Evolutionary conservation across 2,888 invertebrate genomes (phyloP).

Genomic region (Melanotus villosus): DNA sequence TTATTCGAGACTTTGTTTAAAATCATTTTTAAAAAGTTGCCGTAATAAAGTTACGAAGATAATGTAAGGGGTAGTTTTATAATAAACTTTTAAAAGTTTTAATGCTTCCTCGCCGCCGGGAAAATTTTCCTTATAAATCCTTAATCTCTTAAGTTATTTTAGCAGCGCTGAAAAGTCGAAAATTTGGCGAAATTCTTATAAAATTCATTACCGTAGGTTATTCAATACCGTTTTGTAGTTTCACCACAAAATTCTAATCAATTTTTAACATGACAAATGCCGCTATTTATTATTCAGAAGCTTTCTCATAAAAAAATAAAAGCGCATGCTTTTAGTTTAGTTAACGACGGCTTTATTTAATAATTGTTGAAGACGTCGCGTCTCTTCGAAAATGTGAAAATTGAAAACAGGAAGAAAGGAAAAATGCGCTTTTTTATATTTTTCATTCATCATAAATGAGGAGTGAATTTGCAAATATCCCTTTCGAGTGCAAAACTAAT

Average conservation of each 20-base stretch:
- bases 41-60: conserved; percentile 1
- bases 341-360: conserved; percentile 5
- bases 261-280: neutral
- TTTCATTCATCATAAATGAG: conserved; percentile 17
- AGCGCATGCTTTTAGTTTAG: neutral
- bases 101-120: conserved; percentile 12
- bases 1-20: neutral
- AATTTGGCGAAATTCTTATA: neutral
- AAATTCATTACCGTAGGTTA: neutral
- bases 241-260: neutral
- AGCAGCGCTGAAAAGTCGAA: too few relatives aligned
- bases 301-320: too few relatives aligned
- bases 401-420: too few relatives aligned
- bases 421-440: conserved; percentile 14
- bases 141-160: conserved; percentile 3
- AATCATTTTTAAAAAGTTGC: conserved; percentile 12
- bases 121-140: conserved; percentile 20
- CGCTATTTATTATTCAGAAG: neutral
- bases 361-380: too few relatives aligned
- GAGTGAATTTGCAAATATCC: conserved; percentile 21
- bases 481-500: conserved; percentile 36
- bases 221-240: neutral
- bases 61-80: conserved; percentile 5
- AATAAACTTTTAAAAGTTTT: conserved; percentile 33
- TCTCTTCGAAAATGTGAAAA: too few relatives aligned